A percentile compares a stretch with the other conserved stretches of the same genome.
Evolutionary conservation across 2,797 vertebrate genomes (phyloP).

Genomic region (Oceanodroma leucorhoa): DNA sequence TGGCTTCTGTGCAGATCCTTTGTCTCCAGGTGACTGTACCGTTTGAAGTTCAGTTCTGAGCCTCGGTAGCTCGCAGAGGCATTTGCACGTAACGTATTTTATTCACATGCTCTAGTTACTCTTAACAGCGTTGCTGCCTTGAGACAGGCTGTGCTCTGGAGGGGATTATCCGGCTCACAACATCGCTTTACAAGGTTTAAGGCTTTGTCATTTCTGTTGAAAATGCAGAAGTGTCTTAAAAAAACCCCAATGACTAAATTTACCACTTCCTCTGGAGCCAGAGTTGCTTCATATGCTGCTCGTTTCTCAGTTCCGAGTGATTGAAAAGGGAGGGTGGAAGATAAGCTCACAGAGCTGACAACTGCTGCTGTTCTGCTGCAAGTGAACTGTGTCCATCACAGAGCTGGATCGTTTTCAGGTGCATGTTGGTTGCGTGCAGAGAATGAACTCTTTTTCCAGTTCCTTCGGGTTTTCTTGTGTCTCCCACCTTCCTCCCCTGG

Average conservation of each 20-base stretch:
- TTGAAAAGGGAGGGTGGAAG: not conserved
- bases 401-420: not conserved
- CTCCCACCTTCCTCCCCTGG: not conserved
- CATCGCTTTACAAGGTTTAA: not conserved
- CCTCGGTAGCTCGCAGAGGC: rapidly evolving
- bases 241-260: not conserved
- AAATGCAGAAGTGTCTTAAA: slow-evolving; percentile 30
- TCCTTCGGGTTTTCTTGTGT: not conserved
- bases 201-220: not conserved
- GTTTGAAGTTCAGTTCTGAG: not conserved
- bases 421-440: not conserved
- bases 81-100: not conserved
- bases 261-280: slow-evolving; percentile 52
- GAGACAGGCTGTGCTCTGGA: not conserved
- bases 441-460: not conserved
- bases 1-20: not conserved
- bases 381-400: not conserved
- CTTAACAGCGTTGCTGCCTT: not conserved
- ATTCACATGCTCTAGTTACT: not conserved
- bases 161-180: not conserved
- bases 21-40: not conserved
- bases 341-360: not conserved
- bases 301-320: not conserved
- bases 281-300: not conserved
- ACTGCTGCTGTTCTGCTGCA: not conserved